Evolutionary conservation across 2,888 invertebrate genomes (phyloP), one percentile per base, ranked within the genome.

Genomic region (Agonum fuliginosum): DNA sequence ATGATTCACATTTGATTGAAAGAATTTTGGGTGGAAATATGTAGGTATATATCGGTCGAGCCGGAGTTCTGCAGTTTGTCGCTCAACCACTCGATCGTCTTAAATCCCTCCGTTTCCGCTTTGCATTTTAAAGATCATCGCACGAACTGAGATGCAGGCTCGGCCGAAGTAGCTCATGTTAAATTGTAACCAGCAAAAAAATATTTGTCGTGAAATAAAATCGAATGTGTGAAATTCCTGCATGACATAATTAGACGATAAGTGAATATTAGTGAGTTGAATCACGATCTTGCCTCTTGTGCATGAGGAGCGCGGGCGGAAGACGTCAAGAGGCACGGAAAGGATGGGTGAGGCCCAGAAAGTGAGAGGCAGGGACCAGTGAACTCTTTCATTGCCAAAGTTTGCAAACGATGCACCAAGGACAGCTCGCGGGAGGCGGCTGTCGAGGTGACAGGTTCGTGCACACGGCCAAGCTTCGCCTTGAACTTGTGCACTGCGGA

Each of bases 331-430:
- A 67, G 67, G 62, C 72, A 48, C 34, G 65, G n/a, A 62, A 62
- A 24, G 62, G 58, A 74, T 74, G 58, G 74, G 62, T 58, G 62
- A 62, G 62, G 74, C 58, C 62, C 67, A 37, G 65, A 76, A 76
- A 76, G 75, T 67, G 67, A 76, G 75, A 65, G 75, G 75, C 37
- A 48, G 54, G n/a, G 75, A 76, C 65, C 75, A 76, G 51, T 76
- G 75, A 76, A 76, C 75, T 76, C 67, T 37, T 76, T 76, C 75
- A 76, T 76, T 76, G 75, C 75, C 75, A 76, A 76, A 76, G 22
- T 76, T 76, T 67, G 75, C 75, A 48, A 75, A 65, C 62, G 65
- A 27, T 76, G 75, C 75, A 67, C 41, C 67, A 67, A 67, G 67
- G 67, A 67, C 41, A 67, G n/a, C 8, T n/a, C 10, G 24, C 20